Evolutionary conservation across 2,113 vertebrate genomes (phyloP).

Genomic region (Campylorhamphus procurvoides): DNA sequence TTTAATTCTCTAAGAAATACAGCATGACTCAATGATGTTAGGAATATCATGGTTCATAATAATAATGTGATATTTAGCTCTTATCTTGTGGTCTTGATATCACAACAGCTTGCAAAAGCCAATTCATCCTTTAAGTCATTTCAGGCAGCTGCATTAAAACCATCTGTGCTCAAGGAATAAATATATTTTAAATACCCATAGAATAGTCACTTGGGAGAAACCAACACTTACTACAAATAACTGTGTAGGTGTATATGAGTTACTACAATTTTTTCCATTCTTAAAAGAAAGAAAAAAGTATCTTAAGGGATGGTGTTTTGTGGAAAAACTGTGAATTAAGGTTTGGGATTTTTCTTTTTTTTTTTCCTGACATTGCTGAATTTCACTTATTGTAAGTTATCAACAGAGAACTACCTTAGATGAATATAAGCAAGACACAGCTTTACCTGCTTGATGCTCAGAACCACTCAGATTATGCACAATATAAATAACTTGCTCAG

Average conservation of each 20-base stretch:
- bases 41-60: neutral
- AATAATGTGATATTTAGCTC: neutral
- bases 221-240: neutral
- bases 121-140: neutral
- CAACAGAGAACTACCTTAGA: accelerated
- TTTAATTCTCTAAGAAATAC: neutral
- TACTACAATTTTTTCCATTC: neutral
- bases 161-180: neutral
- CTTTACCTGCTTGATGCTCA: neutral
- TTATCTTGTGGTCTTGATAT: neutral
- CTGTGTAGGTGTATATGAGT: neutral
- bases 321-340: neutral
- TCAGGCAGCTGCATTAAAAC: neutral
- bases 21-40: neutral
- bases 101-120: neutral
- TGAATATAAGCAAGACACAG: neutral
- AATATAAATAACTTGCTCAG: neutral
- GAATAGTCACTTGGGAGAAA: neutral
- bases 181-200: neutral
- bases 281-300: neutral
- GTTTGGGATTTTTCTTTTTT: too few species aligned
- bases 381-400: neutral
- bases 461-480: neutral
- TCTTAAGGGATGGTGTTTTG: neutral
- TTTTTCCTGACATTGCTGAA: neutral